Conservation (phyloP, 37 sponge, comb jelly and placozoan genomes). For the Eunapius fragilis region DNA sequence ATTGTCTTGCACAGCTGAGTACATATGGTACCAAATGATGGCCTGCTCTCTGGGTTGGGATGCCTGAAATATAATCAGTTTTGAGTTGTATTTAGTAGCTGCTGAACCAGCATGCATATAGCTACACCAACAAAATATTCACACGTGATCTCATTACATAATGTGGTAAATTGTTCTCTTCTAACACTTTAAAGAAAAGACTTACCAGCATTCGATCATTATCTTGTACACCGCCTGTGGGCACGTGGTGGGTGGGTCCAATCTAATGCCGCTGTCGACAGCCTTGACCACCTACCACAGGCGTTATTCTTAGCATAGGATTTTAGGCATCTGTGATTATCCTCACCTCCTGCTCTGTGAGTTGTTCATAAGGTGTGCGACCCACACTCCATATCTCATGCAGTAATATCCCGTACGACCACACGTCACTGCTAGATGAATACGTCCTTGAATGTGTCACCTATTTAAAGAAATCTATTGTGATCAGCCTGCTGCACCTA, state of each 20-base stretch:
- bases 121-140: not conserved
- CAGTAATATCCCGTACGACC: not conserved
- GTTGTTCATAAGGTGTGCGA: not conserved
- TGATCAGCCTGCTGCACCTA: too few relatives aligned
- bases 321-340: too few relatives aligned
- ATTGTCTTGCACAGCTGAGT: not conserved
- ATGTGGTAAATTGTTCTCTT: too few relatives aligned
- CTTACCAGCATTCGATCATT: not conserved
- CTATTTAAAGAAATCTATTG: not conserved
- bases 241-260: not conserved
- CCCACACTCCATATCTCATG: not conserved
- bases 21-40: not conserved
- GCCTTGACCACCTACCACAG: not conserved
- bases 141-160: too few relatives aligned
- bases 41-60: not conserved
- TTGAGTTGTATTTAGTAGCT: not conserved
- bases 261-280: not conserved
- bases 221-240: not conserved
- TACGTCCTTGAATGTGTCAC: not conserved
- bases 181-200: too few relatives aligned
- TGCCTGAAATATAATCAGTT: not conserved
- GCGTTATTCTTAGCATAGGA: not conserved
- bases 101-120: not conserved
- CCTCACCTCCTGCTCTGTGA: not conserved
- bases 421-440: not conserved